A percentile compares a stretch with the other conserved stretches of the same genome.
Evolutionary conservation across 2,888 invertebrate species (phyloP).

Genomic region (Xanthorhoe designata): DNA sequence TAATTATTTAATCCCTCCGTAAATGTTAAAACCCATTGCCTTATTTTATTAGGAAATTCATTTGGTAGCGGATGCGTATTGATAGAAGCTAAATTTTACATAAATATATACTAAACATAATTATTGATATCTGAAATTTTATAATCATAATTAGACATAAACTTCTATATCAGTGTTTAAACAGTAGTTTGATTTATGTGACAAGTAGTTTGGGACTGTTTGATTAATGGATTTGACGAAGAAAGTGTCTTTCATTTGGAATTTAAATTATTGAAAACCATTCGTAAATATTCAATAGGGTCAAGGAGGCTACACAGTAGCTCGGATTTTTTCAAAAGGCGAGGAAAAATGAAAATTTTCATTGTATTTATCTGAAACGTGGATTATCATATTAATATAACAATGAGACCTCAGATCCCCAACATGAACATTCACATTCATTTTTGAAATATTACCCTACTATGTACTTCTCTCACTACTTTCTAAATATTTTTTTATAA

Average conservation of each 20-base stretch:
- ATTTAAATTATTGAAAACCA: not conserved
- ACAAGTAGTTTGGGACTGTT: constrained; percentile 37
- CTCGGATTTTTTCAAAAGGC: too few species aligned
- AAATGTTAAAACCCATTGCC: constrained; percentile 66
- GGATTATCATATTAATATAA: too few species aligned
- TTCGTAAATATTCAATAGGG: too few species aligned
- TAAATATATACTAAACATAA: constrained; percentile 42
- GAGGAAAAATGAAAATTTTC: too few species aligned
- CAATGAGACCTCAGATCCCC: not conserved
- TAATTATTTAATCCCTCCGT: constrained; percentile 81
- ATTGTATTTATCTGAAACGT: too few species aligned
- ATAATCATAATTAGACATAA: constrained; percentile 58
- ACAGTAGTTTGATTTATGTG: constrained; percentile 59
- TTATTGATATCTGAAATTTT: constrained; percentile 52
- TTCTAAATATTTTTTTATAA: too few species aligned
- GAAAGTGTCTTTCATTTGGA: not conserved
- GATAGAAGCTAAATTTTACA: constrained; percentile 65
- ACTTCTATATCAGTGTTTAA: constrained; percentile 65
- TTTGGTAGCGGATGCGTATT: constrained; percentile 58
- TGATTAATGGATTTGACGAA: constrained; percentile 42
- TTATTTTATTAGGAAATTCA: constrained; percentile 78
- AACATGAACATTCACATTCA: not conserved
- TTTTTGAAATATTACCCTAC: too few species aligned
- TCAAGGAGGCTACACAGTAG: too few species aligned
- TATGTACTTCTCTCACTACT: too few species aligned